phyloP scores from a whole-genome alignment of 2,888 invertebrate species.

The Pomacea canaliculata region DNA sequence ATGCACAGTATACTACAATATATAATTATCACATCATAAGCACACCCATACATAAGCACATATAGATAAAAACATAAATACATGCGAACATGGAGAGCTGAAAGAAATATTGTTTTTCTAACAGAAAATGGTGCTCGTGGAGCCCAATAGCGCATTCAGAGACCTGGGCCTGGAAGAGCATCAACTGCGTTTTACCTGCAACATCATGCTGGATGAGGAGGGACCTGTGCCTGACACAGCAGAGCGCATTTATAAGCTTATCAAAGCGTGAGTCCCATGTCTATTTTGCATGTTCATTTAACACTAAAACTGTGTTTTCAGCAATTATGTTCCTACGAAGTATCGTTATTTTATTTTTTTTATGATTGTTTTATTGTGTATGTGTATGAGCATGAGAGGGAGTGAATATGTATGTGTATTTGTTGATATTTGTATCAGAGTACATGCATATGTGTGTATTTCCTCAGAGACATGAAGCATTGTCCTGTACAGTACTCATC shows the following conservation, averaged over 20 bases:
- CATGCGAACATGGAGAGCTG: too few species aligned
- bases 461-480: constrained; percentile 77
- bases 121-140: constrained; percentile 83
- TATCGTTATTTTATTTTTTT: neutral
- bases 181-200: constrained; percentile 84
- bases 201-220: constrained; percentile 75
- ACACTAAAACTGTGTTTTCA: too few species aligned
- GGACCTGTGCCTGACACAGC: constrained; percentile 84
- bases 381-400: neutral
- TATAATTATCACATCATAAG: too few species aligned
- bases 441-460: neutral
- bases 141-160: constrained; percentile 87
- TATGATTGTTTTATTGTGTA: neutral
- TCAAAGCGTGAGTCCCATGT: constrained; percentile 75
- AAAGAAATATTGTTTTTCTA: constrained; percentile 1
- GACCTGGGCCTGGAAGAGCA: constrained; percentile 87
- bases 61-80: too few species aligned
- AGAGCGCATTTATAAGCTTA: constrained; percentile 81
- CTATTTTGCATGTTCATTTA: neutral
- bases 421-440: neutral
- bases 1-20: too few species aligned
- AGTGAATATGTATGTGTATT: neutral
- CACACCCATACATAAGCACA: too few species aligned
- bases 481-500: constrained; percentile 85
- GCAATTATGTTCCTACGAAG: neutral